Evolutionary conservation across 2,113 vertebrate genomes (phyloP).

Genomic region (Pluvialis apricaria): DNA sequence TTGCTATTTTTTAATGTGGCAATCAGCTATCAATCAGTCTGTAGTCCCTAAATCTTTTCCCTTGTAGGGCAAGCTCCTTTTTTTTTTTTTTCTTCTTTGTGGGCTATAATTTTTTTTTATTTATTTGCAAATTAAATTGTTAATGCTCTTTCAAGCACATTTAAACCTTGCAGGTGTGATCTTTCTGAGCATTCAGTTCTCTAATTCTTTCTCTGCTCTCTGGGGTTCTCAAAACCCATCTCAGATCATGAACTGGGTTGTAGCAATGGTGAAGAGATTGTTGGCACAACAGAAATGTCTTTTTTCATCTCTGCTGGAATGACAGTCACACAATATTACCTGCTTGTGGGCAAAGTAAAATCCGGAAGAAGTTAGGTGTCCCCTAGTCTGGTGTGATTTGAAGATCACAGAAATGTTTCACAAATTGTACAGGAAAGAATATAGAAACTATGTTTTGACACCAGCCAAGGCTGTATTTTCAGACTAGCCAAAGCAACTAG

Average conservation of each 20-base stretch:
- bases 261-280: not conserved
- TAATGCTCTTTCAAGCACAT: not conserved
- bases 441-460: not conserved
- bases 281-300: not conserved
- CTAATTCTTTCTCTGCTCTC: not conserved
- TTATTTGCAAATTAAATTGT: not conserved
- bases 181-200: not conserved
- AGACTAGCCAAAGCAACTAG: not conserved
- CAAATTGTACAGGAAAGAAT: not conserved
- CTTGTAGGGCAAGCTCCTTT: not conserved
- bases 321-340: not conserved
- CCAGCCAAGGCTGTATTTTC: not conserved
- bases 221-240: not conserved
- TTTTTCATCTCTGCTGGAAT: not conserved
- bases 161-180: not conserved
- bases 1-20: not conserved
- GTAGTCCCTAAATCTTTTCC: not conserved
- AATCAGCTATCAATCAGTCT: fast-evolving
- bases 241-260: not conserved
- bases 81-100: not conserved
- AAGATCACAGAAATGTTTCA: not conserved
- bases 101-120: not conserved
- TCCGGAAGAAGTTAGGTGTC: not conserved
- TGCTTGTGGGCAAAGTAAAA: not conserved
- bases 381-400: not conserved